phyloP scores from a whole-genome alignment of 2,113 vertebrate species.

The Hemiprocne comata region DNA sequence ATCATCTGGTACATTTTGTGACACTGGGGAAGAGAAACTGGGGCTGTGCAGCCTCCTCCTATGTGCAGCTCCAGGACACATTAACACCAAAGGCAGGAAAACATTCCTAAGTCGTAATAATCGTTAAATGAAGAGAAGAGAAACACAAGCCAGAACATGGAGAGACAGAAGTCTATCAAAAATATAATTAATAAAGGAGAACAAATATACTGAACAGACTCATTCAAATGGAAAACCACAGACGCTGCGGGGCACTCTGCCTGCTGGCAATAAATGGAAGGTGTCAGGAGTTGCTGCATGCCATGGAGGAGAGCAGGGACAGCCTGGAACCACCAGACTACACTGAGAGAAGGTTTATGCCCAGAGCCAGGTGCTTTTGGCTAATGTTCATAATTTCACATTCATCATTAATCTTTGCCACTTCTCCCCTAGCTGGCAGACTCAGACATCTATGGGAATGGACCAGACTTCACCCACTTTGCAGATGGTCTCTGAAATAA shows the following conservation, averaged over 20 bases:
- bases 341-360: neutral
- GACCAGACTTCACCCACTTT: neutral
- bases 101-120: neutral
- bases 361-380: neutral
- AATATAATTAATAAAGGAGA: slow-evolving; percentile 19
- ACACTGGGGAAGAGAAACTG: neutral
- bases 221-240: neutral
- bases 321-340: neutral
- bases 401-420: neutral
- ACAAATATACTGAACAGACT: neutral
- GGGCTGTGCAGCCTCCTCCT: neutral
- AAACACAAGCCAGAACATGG: neutral
- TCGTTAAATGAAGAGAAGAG: neutral
- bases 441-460: neutral
- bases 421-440: neutral
- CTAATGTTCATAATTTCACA: neutral
- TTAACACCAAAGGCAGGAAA: neutral
- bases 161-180: slow-evolving; percentile 7
- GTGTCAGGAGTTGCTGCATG: neutral
- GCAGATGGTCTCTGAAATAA: neutral
- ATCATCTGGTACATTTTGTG: neutral
- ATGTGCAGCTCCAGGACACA: neutral
- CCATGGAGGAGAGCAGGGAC: neutral
- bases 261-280: neutral
- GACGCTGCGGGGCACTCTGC: neutral